Base-by-base conservation (phyloP, 2,113 vertebrate species). In the Pseudolaguvia tuberculata region DNA sequence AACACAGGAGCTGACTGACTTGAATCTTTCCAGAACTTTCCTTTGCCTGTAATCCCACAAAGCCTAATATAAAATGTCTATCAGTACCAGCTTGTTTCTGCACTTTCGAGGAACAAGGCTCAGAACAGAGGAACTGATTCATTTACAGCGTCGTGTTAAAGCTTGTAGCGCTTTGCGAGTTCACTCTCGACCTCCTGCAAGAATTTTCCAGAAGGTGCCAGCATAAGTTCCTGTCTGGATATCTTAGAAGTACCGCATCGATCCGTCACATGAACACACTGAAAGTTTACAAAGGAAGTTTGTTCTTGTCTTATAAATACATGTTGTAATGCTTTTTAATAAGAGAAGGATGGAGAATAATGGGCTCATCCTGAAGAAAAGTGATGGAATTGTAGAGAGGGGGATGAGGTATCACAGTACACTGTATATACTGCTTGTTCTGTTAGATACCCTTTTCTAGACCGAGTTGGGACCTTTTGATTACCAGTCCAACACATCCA, bases 141-240 rank as follows among this genome's bases (percentile, higher is more conserved):
- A 89, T 89, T 87, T 86, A 84, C 87, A 85, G 82, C 48, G 45
- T 15, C 20, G 17, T 71, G 86, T 5, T 9, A 79, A 75, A 78
- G 77, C 83, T 65, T 52, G 31, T 8, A 42, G 14, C 5, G 0
- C 2, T 18, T 75, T 39, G 62, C 12, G 67, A 58, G 17, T 29
- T 21, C 25, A 27, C 68, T 67, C 0, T 73, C 78, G 56, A 52
- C 65, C 23, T 61, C 55, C 70, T 39, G 10, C 20, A 75, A 81
- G 85, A 84, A 62, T 58, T 81, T 81, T 73, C 73, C 55, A 62
- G 11, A 39, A 42, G 2, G 18, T 13, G n/a, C n/a, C 27, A 55
- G 12, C 29, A 14, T 45, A 47, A 62, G 48, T n/a, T 23, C 48
- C 14, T 42, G 39, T 23, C 57, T 62, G 14, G 27, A 8, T 15